phyloP scores from a whole-genome alignment of 2,113 vertebrate genomes.

The Brevimyrus niger region DNA sequence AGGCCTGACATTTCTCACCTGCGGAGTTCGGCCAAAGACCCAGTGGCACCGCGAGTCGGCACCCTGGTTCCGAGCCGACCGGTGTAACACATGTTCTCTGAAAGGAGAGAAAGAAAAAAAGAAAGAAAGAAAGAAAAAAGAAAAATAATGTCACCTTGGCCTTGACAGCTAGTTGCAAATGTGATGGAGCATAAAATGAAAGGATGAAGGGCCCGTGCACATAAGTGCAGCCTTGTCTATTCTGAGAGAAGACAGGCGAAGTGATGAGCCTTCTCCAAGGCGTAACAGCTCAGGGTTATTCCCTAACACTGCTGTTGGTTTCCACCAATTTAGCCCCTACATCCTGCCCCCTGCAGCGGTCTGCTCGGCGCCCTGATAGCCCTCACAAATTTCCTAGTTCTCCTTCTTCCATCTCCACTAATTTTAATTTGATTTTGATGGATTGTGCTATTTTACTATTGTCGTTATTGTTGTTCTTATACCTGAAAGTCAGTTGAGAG shows the following conservation, averaged over 20 bases:
- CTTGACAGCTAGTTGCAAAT: constrained; percentile 11
- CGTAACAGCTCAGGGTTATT: neutral
- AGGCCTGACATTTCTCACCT: constrained; percentile 30
- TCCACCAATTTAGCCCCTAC: neutral
- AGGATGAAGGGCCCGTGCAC: neutral
- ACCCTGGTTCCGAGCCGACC: constrained; percentile 17
- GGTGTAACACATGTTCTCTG: neutral
- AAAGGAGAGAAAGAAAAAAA: neutral
- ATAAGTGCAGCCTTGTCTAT: neutral
- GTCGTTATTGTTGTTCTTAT: neutral
- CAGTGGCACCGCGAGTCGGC: constrained; percentile 40
- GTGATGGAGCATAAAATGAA: constrained; percentile 15
- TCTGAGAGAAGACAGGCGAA: constrained; percentile 11
- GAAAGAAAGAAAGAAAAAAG: neutral
- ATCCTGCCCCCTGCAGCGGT: neutral
- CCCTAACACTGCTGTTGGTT: neutral
- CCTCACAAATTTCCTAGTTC: neutral
- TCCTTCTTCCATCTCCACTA: neutral
- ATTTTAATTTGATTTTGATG: constrained; percentile 7
- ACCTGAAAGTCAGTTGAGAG: neutral
- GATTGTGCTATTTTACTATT: neutral
- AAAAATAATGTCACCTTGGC: neutral
- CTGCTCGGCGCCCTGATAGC: neutral
- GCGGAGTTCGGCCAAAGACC: constrained; percentile 48
- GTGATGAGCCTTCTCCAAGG: neutral